Base-by-base conservation (phyloP, 2,888 invertebrate genomes). In the Drosophila vallismaia region DNA sequence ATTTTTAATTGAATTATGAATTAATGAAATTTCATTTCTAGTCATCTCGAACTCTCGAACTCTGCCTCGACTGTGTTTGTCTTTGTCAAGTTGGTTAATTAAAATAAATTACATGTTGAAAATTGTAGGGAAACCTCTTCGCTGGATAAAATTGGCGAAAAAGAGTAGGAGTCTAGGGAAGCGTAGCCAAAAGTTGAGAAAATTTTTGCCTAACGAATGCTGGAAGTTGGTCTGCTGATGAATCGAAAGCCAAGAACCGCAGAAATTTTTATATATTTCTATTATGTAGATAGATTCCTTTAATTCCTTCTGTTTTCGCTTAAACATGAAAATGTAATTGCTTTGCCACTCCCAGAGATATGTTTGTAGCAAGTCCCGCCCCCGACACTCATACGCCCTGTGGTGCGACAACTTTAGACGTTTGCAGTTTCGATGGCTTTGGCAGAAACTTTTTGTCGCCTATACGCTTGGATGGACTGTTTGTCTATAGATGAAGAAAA, bases 1-100 rank as follows among this genome's bases (percentile, higher is more conserved):
- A 76, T 75, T 83, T 77, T 69, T 71, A 81, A 80, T 80, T 83
- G 67, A 76, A 76, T 80, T 79, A 78, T 70, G 69, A 70, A 76
- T 63, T 79, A 76, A 76, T 58, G 71, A 63, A 64, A 71, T 58
- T 74, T 58, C 66, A 63, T 33, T 55, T 50, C 54, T 12, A 38
- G 29, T 7, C 24, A 36, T 19, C 19, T 19, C 33, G 46, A 49
- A 44, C 52, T 50, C 45, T 24, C 2, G 19, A 19, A 19, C 4
- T 19, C 53, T 38, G 54, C 45, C 57, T 19, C 40, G 7, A 33
- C 54, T 55, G 57, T 55, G 57, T 58, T 71, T 77, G 68, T 63
- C 70, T 75, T 72, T 66, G 75, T 53, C 64, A 75, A 78, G 68
- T 79, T 72, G 70, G 71, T 81, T 79, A 79, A 79, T 81, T 75